Percentiles rank a stretch among this genome's conserved stretches.
Evolutionary conservation across 2,797 vertebrate species (phyloP).

Genomic region (Eurystomus glaucurus): DNA sequence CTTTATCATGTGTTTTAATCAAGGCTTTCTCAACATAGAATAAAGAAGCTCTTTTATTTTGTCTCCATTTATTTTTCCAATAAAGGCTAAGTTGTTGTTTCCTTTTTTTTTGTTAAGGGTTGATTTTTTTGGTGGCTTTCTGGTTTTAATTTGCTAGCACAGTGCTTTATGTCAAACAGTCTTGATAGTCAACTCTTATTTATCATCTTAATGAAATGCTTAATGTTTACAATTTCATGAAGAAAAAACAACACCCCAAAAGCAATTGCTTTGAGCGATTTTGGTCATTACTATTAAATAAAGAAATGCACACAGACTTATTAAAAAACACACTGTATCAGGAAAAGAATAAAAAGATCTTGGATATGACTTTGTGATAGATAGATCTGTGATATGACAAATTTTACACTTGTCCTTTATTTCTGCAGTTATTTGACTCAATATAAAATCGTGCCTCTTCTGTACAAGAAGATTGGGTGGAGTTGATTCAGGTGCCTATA

Average conservation of each 20-base stretch:
- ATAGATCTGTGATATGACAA: background rate
- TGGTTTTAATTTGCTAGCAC: conserved; percentile 32
- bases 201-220: background rate
- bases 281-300: conserved; percentile 8
- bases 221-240: conserved; percentile 8
- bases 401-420: background rate
- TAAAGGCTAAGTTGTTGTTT: conserved; percentile 25
- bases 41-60: background rate
- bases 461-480: background rate
- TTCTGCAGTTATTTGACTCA: background rate
- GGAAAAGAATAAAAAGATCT: background rate
- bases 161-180: conserved; percentile 25
- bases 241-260: background rate
- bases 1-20: conserved; percentile 46
- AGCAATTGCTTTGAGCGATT: background rate
- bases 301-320: background rate
- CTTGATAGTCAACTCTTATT: conserved; percentile 20
- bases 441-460: background rate
- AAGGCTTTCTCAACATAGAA: background rate
- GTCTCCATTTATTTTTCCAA: background rate
- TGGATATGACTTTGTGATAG: background rate
- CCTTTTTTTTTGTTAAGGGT: background rate
- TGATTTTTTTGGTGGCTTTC: background rate
- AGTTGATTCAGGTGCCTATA: background rate
- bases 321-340: background rate